These are phyloP conservation scores for Zosterops hypoxanthus DNA, from an alignment of 2,113 vertebrate species.

Conservation along the genomic window DNA sequence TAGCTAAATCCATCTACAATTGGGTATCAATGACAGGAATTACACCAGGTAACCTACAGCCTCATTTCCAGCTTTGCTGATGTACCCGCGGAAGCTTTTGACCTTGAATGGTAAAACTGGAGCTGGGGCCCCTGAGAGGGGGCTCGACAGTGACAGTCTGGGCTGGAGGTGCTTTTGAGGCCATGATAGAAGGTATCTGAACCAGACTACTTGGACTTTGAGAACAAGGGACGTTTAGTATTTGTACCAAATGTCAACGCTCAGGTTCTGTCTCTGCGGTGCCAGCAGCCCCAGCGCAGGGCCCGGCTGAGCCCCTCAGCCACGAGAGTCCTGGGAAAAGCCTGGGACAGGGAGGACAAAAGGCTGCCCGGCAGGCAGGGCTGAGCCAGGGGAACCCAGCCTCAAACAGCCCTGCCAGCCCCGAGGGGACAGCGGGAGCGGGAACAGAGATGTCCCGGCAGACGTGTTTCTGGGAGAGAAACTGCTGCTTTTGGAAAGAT, in stretches of 20 bases:
- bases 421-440: neutral
- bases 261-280: rapidly evolving
- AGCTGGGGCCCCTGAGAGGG: rapidly evolving
- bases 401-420: neutral
- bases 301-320: neutral
- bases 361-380: neutral
- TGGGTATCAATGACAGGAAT: neutral
- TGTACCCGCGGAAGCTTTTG: neutral
- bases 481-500: neutral
- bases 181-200: rapidly evolving
- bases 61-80: neutral
- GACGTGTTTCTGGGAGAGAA: neutral
- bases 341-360: neutral
- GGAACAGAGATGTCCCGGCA: rapidly evolving
- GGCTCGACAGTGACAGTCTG: neutral
- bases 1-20: neutral
- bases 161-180: rapidly evolving
- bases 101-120: neutral
- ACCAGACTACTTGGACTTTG: neutral
- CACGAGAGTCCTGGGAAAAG: neutral
- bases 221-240: too few species aligned
- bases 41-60: neutral
- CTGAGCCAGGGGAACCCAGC: neutral
- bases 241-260: neutral
- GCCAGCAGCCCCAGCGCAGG: neutral